Evolutionary conservation across 35 echinoderm and acorn worm species (phyloP).

Genomic region (Anneissia japonica): DNA sequence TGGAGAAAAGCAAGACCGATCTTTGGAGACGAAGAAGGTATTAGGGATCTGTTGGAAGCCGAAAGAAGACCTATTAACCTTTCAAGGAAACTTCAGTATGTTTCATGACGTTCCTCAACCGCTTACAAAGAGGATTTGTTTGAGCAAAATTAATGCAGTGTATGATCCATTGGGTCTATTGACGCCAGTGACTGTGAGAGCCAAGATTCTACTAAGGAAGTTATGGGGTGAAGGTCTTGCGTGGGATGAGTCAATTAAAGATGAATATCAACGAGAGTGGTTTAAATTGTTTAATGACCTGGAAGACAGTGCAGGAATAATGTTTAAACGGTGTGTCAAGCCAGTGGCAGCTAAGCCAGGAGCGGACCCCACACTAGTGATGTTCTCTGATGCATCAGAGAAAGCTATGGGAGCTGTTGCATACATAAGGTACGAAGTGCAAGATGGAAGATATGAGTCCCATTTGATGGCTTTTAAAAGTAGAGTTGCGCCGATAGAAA

Average conservation of each 20-base stretch:
- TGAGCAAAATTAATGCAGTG: slow-evolving; percentile 23
- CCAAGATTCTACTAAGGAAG: slow-evolving; percentile 45
- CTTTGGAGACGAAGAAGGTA: background rate
- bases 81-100: background rate
- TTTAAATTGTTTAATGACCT: slow-evolving; percentile 20
- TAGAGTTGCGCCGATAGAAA: slow-evolving; percentile 44
- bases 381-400: slow-evolving; percentile 63
- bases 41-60: slow-evolving; percentile 1
- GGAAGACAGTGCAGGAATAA: background rate
- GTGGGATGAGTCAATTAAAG: slow-evolving; percentile 40
- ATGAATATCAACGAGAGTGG: slow-evolving; percentile 11
- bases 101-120: slow-evolving; percentile 4
- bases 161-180: slow-evolving; percentile 35
- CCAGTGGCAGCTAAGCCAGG: background rate
- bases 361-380: background rate
- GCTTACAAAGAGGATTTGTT: slow-evolving; percentile 18
- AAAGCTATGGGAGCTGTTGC: slow-evolving; percentile 39
- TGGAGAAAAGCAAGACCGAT: background rate
- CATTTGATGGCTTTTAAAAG: slow-evolving; percentile 31
- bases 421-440: background rate
- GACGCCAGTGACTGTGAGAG: slow-evolving; percentile 41
- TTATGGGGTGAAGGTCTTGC: slow-evolving; percentile 34
- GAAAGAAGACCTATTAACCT: too few species aligned
- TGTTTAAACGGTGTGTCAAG: slow-evolving; percentile 28
- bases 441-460: slow-evolving; percentile 2